Evolutionary conservation across 1,140 invertebrate species (phyloP), one percentile per base, ranked within the genome.

Genomic region (Cydia pomonella): DNA sequence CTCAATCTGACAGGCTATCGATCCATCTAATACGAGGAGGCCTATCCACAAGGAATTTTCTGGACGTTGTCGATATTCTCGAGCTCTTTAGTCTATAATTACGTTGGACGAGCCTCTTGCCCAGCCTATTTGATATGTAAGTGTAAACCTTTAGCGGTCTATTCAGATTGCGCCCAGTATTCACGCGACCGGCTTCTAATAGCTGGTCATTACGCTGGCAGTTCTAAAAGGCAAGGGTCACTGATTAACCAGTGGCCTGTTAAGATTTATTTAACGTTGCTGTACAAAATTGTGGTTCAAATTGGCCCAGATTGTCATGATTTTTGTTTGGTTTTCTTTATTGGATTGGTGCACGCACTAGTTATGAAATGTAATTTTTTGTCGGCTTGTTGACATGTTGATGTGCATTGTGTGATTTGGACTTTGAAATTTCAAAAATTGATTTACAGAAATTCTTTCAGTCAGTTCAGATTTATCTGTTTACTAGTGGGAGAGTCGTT

Each of bases 221-320:
- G 29, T 33, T 69, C n/a, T 69, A 38, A 41, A 69, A 69, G 63
- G 63, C n/a, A 63, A 6, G 64, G 64, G 29, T 69, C 64, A 69
- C 64, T 69, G 64, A 38, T 38, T 69, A 7, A 29, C 64, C 33
- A 69, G 64, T 69, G 18, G 64, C 27, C 29, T 33, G n/a, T 18
- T 23, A 23, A 59, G 21, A 59, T 59, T 59, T 12, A 59, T 12
- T 0, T n/a, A 53, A 59, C 53, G 21, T 12, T 21, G 53, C 18
- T 9, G 53, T n/a, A 59, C 47, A 50, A 18, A n/a, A 50, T 21
- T 59, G 21, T 59, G 53, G 12, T 59, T 23, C 1, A 12, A 59
- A 59, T 59, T 59, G 18, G 1, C 53, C 53, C 53, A 59, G 53
- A 59, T 59, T 59, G 21, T 59, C 23, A 1, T 18, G 53, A 23